These are phyloP conservation scores for Vicugna pacos DNA, from an alignment of 2,113 vertebrate species.

Conservation along the genomic window DNA sequence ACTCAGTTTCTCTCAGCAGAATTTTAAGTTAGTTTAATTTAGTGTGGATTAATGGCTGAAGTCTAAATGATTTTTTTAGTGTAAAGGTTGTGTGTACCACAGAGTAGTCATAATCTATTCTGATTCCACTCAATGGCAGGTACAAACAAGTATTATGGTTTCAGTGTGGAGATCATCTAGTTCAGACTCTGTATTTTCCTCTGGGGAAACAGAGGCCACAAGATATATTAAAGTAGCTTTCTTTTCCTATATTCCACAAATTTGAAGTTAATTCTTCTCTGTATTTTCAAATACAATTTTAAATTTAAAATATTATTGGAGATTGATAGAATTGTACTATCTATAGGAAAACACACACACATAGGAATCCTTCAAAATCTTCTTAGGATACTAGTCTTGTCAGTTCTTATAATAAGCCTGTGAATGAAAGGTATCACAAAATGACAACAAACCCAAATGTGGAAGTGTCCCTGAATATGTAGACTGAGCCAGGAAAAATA, in stretches of 20 bases:
- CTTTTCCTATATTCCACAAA: slow-evolving; percentile 2
- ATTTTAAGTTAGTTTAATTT: slow-evolving; percentile 25
- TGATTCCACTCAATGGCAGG: not conserved
- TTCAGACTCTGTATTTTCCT: not conserved
- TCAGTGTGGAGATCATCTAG: not conserved
- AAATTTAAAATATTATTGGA: slow-evolving; percentile 4
- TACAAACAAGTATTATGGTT: not conserved
- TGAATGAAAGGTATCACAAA: slow-evolving; percentile 26
- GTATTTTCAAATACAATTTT: slow-evolving; percentile 7
- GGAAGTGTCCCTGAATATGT: not conserved
- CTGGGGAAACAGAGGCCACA: not conserved
- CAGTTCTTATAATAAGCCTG: not conserved
- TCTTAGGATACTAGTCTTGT: not conserved
- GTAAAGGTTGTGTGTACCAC: not conserved
- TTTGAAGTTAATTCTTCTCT: not conserved
- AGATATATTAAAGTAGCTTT: not conserved
- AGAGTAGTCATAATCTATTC: not conserved
- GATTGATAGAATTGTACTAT: not conserved
- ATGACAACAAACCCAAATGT: slow-evolving; percentile 6
- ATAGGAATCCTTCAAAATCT: not conserved
- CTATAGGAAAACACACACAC: not conserved
- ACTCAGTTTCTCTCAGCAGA: not conserved
- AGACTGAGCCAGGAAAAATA: slow-evolving; percentile 22
- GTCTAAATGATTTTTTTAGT: not conserved
- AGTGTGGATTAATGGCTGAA: not conserved